A percentile compares a stretch with the other conserved stretches of the same genome.
These are phyloP conservation scores for Philhelius pedissequus DNA, from an alignment of 2,888 invertebrate genomes.

Conservation along the genomic window DNA sequence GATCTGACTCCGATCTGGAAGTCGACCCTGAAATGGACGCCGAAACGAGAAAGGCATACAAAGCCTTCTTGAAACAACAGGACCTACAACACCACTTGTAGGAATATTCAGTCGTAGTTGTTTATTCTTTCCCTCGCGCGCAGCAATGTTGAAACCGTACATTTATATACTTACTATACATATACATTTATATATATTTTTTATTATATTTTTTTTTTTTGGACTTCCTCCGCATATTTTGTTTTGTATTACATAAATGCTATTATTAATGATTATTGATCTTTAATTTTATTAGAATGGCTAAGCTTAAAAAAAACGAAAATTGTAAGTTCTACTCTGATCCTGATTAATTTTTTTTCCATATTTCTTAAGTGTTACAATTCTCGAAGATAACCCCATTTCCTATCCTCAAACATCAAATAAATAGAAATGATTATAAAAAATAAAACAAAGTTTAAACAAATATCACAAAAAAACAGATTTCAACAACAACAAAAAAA, in stretches of 20 bases:
- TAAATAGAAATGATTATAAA: slow-evolving; percentile 33
- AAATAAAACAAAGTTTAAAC: slow-evolving; percentile 15
- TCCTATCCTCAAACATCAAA: slow-evolving; percentile 1
- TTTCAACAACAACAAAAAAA: slow-evolving; percentile 8
- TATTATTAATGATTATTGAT: slow-evolving; percentile 40
- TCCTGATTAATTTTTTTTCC: slow-evolving; percentile 35
- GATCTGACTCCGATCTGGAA: slow-evolving; percentile 77
- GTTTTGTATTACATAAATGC: slow-evolving; percentile 39
- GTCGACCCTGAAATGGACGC: slow-evolving; percentile 81
- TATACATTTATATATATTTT: slow-evolving; percentile 42
- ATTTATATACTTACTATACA: slow-evolving; percentile 55
- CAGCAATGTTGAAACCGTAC: slow-evolving; percentile 54
- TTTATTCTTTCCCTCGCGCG: slow-evolving; percentile 43
- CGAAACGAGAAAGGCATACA: slow-evolving; percentile 81
- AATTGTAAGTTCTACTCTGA: slow-evolving; percentile 57
- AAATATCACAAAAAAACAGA: slow-evolving; percentile 4
- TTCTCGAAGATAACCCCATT: slow-evolving; percentile 43
- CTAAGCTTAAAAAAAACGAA: slow-evolving; percentile 63
- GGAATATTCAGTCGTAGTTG: slow-evolving; percentile 46
- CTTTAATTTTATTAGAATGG: slow-evolving; percentile 37
- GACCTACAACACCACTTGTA: slow-evolving; percentile 44
- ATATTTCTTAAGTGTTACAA: slow-evolving; percentile 63
- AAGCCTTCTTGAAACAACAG: slow-evolving; percentile 78
- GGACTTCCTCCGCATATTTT: slow-evolving; percentile 20
- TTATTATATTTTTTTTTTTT: slow-evolving; percentile 46